These are phyloP conservation scores for Bradypus variegatus DNA, from an alignment of 2,797 vertebrate species.

Conservation along the genomic window DNA sequence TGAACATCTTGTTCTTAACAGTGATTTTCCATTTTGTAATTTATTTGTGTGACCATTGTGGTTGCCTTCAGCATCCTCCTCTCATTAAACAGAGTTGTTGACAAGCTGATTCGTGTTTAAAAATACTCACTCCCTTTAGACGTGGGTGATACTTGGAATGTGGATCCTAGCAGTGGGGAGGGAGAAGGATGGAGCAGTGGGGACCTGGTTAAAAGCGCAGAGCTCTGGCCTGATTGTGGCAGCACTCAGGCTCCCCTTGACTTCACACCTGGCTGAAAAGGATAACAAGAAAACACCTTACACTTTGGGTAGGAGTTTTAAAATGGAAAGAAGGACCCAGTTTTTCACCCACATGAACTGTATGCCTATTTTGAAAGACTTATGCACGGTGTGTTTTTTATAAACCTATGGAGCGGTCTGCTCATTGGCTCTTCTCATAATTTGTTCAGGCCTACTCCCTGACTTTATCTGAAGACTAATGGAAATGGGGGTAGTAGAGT, in stretches of 20 bases:
- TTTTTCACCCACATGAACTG: not conserved
- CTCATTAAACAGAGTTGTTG: constrained; percentile 14
- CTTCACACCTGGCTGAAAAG: not conserved
- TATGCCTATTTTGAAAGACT: not conserved
- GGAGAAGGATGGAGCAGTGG: not conserved
- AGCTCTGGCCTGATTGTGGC: not conserved
- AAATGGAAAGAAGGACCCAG: not conserved
- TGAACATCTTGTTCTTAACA: not conserved
- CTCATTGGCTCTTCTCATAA: not conserved
- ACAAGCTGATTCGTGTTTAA: constrained; percentile 1
- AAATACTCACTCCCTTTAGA: constrained; percentile 9
- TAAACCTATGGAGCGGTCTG: not conserved
- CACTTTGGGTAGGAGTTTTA: not conserved
- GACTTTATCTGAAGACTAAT: not conserved
- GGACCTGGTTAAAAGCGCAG: not conserved
- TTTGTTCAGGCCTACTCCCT: not conserved
- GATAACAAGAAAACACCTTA: not conserved
- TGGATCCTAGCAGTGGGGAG: not conserved
- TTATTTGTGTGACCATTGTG: not conserved
- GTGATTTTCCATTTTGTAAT: not conserved
- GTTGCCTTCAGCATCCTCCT: not conserved
- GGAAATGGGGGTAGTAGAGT: not conserved
- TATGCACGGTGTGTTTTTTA: not conserved
- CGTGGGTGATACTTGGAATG: not conserved
- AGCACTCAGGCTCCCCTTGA: accelerated